phyloP scores from a whole-genome alignment of 1,140 invertebrate genomes.

The Panonychus citri region DNA sequence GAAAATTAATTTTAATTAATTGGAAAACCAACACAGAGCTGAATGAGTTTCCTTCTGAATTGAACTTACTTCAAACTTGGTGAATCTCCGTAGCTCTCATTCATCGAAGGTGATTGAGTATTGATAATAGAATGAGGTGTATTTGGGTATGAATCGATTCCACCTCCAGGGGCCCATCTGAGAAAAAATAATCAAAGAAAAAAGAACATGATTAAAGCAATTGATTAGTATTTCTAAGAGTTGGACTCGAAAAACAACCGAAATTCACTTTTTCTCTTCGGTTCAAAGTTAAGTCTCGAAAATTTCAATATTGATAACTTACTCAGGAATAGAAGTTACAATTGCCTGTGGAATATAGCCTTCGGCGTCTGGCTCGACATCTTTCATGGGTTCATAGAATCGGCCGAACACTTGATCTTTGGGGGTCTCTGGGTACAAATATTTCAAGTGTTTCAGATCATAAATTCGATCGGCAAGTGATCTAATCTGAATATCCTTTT shows the following conservation, averaged over 20 bases:
- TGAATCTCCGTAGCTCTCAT: conserved; percentile 1
- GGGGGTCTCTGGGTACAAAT: conserved; percentile 60
- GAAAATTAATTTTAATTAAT: background rate
- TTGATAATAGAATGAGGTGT: conserved; percentile 14
- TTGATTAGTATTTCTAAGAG: no score
- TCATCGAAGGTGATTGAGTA: conserved; percentile 13
- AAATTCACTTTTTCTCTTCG: no score
- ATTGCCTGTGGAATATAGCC: conserved; percentile 67
- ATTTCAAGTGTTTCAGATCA: conserved; percentile 55
- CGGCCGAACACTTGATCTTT: conserved; percentile 70
- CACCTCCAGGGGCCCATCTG: background rate
- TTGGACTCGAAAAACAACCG: no score
- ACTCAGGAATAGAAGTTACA: conserved; percentile 47
- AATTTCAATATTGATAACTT: no score
- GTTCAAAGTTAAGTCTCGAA: no score
- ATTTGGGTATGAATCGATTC: conserved; percentile 13
- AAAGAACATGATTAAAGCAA: no score
- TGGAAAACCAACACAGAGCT: no score
- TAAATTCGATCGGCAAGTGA: conserved; percentile 66
- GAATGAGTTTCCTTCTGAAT: no score
- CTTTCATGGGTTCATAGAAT: conserved; percentile 63
- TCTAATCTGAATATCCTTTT: conserved; percentile 69
- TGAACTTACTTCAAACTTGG: conserved; percentile 2
- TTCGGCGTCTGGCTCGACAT: conserved; percentile 37
- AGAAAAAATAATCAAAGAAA: background rate